phyloP scores from a whole-genome alignment of 2,888 invertebrate species.

The Epiblema foenella region DNA sequence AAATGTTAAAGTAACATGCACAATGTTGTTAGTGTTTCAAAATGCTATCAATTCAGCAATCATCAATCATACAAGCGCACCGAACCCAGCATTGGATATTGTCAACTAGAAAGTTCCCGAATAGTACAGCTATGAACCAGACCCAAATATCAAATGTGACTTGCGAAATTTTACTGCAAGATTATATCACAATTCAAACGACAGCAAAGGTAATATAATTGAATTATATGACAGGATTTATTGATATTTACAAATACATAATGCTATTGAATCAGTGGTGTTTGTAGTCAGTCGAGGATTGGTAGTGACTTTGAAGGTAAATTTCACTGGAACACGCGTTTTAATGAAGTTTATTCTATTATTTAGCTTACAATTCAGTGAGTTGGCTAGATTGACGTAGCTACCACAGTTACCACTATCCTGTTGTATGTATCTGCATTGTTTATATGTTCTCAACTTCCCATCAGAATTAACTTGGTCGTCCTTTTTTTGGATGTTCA shows the following conservation, averaged over 20 bases:
- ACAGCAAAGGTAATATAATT: constrained; percentile 28
- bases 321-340: constrained; percentile 2
- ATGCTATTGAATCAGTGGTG: constrained; percentile 25
- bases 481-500: neutral
- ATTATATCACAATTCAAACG: constrained; percentile 29
- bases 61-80: constrained; percentile 1
- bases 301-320: constrained; percentile 14
- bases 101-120: constrained; percentile 21
- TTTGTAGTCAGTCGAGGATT: constrained; percentile 16
- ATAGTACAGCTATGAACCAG: constrained; percentile 17
- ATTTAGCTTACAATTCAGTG: neutral
- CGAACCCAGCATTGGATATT: constrained; percentile 14
- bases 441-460: neutral
- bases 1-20: neutral
- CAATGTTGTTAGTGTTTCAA: neutral
- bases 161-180: constrained; percentile 27
- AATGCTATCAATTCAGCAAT: neutral
- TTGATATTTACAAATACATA: constrained; percentile 19
- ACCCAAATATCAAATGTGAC: constrained; percentile 32
- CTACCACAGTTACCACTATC: constrained; percentile 2
- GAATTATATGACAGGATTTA: constrained; percentile 27
- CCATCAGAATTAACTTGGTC: constrained; percentile 2
- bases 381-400: neutral
- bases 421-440: no score
- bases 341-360: constrained; percentile 1